Base-by-base conservation (phyloP, 2,888 invertebrate species). In the Drosophila lutescens region DNA sequence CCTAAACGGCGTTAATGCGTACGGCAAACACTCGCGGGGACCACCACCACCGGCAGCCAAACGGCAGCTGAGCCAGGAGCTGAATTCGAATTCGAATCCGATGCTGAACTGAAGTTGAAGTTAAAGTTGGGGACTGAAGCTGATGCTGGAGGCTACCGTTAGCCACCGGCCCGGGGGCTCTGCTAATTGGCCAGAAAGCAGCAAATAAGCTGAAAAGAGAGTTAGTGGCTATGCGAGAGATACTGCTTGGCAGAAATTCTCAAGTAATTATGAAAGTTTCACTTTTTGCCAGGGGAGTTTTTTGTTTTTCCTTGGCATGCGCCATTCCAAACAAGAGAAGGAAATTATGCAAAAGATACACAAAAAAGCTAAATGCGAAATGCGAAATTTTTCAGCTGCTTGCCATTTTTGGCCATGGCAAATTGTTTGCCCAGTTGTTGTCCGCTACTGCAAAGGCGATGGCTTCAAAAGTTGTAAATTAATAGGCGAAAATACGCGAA, bases 401-500 rank as follows among this genome's bases (percentile, higher is more conserved):
- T 69, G 65, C 84, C 81, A 80, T 75, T 81, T 82, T 82, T 56
- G 82, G 85, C 32, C 57, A 71, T 59, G 63, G 59, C 74, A 59
- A 77, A 84, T 79, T 78, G 77, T 75, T 65, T 80, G 58, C 17
- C 55, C 69, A 70, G 70, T 63, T 74, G 60, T 53, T 62, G 61
- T 30, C 13, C 15, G 50, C 43, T 51, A 32, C 46, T 36, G 61
- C 61, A 20, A 54, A 32, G 80, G 82, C 66, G 66, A 78, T 80
- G 65, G 79, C 70, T 65, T 68, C 62, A 80, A 86, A 84, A 84
- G 86, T 87, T 83, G 83, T 83, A 83, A 83, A 83, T 83, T 83
- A 85, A 82, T 85, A 85, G 82, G 82, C 86, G 87, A 81, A 83
- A 86, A 87, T 79, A 74, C 76, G 76, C 77, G 71, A 79, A 71